A percentile compares a stretch with the other conserved stretches of the same genome.
Evolutionary conservation across 2,888 invertebrate genomes (phyloP).

Genomic region (Branchipolynoe longqiensis): DNA sequence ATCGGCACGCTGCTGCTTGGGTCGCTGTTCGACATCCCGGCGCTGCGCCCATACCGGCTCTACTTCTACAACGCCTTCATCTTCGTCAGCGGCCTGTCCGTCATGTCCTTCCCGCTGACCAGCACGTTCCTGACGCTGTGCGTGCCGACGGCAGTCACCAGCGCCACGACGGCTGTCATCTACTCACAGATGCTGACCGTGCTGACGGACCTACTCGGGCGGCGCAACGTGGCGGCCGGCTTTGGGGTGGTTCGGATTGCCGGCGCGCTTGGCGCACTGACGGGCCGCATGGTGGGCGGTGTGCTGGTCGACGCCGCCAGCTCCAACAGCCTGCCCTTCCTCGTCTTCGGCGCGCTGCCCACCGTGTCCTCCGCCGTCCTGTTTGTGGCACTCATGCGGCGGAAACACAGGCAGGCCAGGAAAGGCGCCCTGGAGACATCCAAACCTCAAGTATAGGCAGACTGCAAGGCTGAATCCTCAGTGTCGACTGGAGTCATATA

Average conservation of each 20-base stretch:
- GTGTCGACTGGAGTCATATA: no score
- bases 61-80: neutral
- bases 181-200: conserved; percentile 32
- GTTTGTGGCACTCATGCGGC: neutral
- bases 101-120: conserved; percentile 20
- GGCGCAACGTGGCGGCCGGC: conserved; percentile 9
- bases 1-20: conserved; percentile 33
- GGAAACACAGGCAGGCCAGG: neutral
- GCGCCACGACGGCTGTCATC: neutral
- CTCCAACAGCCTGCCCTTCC: conserved; percentile 6
- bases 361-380: neutral
- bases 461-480: no score
- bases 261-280: conserved; percentile 19
- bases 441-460: no score
- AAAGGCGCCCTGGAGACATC: no score
- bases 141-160: neutral
- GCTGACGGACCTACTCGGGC: conserved; percentile 17
- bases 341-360: conserved; percentile 20
- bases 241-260: conserved; percentile 11
- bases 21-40: conserved; percentile 7
- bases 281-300: conserved; percentile 23
- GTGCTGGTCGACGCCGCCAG: neutral
- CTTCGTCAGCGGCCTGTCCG: neutral
- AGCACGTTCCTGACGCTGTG: neutral
- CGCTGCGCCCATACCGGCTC: neutral